phyloP scores from a whole-genome alignment of 2,888 invertebrate genomes.

The Stenichneumon culpator region DNA sequence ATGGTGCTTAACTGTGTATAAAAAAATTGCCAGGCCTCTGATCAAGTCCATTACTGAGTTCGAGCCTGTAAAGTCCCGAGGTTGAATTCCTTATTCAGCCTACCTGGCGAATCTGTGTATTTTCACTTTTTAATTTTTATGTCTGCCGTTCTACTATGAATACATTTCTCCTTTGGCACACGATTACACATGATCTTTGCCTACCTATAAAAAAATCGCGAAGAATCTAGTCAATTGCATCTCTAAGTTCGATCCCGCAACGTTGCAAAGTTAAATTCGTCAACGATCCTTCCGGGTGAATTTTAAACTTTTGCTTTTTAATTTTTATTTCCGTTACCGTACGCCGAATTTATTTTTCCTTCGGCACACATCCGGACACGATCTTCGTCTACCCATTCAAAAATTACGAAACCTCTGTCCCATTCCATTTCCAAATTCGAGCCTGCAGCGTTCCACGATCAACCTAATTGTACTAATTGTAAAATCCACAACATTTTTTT shows the following conservation, averaged over 20 bases:
- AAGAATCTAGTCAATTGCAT: neutral
- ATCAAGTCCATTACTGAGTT: neutral
- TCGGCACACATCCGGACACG: neutral
- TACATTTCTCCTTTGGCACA: neutral
- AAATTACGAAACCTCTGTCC: no score
- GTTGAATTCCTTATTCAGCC: no score
- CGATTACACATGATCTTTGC: neutral
- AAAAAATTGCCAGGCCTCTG: neutral
- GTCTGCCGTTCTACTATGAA: neutral
- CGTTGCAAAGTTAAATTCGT: neutral
- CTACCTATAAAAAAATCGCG: no score
- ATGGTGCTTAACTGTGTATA: neutral
- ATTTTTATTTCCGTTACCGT: neutral
- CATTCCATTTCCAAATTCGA: neutral
- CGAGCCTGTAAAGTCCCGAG: neutral
- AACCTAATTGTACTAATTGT: no score
- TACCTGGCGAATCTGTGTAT: no score
- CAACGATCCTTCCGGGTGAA: no score
- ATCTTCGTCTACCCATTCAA: no score
- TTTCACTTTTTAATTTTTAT: no score
- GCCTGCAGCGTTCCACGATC: no score
- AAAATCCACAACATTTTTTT: no score
- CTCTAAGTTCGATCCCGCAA: neutral
- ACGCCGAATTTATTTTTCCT: neutral
- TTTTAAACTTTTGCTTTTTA: no score